Base-by-base conservation (phyloP, 2,888 invertebrate genomes). In the Melanargia galathea region DNA sequence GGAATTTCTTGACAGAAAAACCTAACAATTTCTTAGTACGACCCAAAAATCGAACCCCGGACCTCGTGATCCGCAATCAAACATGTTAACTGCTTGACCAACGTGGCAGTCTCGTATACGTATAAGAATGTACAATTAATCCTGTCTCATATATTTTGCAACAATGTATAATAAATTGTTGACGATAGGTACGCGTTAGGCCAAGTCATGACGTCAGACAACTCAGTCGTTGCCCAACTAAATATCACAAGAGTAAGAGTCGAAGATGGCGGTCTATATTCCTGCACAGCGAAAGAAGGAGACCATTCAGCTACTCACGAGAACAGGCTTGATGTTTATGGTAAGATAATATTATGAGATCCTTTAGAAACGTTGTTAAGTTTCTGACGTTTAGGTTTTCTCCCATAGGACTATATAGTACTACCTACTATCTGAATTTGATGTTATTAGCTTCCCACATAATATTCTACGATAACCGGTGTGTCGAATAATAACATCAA, bases 241-340 rank as follows among this genome's bases (percentile, higher is more conserved):
- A 93, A 93, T 74, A 92, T 93, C 33, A 90, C 92, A 0, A 80
- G 92, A 33, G 92, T 92, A n/a, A 83, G 92, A 63, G 92, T 93
- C 0, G 92, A 93, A 66, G 94, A 94, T 63, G 94, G 94, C 0
- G 94, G 94, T 0, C 76, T 93, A 7, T 94, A 94, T 79, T 89
- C 93, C 0, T 95, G 94, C 72, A 83, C 86, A 0, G 94, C 93
- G 0, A 83, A 73, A 43, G 90, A 90, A 69, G 87, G 89, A 4
- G 90, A 90, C 0, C 77, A 86, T 40, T 63, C 75, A 0, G 84
- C 84, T 5, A 78, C 70, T 0, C 87, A 90, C 69, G 90, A 90
- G 67, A 90, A 88, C 43, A 80, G 92, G 51, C 81, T 93, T 0
- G 92, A 93, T 75, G 88, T 93, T 55, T 93, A 92, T 74, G 93